These are phyloP conservation scores for Lacanobia wlatinum DNA, from an alignment of 2,888 invertebrate genomes.

Conservation along the genomic window DNA sequence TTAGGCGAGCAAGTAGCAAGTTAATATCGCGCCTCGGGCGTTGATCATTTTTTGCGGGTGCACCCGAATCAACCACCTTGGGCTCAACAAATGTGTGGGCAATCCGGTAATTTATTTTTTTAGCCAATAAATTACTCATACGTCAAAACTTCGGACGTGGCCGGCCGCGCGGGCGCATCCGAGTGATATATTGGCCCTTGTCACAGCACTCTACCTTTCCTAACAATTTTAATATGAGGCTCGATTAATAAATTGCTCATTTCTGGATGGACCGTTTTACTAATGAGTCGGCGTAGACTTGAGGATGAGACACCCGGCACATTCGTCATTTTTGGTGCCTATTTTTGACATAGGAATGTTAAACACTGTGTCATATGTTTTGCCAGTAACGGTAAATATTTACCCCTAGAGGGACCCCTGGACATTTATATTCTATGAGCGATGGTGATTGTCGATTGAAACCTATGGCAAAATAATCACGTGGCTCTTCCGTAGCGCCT, in stretches of 20 bases:
- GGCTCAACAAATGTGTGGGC: constrained; percentile 88
- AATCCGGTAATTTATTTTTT: constrained; percentile 90
- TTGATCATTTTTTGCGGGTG: constrained; percentile 86
- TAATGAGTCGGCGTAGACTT: constrained; percentile 73
- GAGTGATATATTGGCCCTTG: constrained; percentile 89
- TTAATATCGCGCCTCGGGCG: constrained; percentile 79
- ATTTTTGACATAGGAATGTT: constrained; percentile 23
- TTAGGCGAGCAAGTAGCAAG: constrained; percentile 79
- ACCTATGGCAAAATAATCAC: too few species aligned
- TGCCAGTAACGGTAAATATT: not conserved
- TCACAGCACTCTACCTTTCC: constrained; percentile 85
- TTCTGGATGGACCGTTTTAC: constrained; percentile 77
- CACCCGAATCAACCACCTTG: constrained; percentile 90
- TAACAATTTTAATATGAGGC: constrained; percentile 81
- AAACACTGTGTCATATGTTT: not conserved
- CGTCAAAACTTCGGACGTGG: constrained; percentile 87
- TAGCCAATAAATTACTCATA: constrained; percentile 90
- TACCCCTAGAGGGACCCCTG: not conserved
- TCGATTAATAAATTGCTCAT: constrained; percentile 84
- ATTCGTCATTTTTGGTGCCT: constrained; percentile 43
- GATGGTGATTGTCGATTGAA: too few species aligned
- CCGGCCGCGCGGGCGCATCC: constrained; percentile 74
- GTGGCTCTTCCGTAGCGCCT: too few species aligned
- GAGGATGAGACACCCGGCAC: constrained; percentile 50
- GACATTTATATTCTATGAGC: too few species aligned